A percentile compares a stretch with the other conserved stretches of the same genome.
These are phyloP conservation scores for Eulimnadia texana DNA, from an alignment of 1,140 invertebrate genomes.

Conservation along the genomic window DNA sequence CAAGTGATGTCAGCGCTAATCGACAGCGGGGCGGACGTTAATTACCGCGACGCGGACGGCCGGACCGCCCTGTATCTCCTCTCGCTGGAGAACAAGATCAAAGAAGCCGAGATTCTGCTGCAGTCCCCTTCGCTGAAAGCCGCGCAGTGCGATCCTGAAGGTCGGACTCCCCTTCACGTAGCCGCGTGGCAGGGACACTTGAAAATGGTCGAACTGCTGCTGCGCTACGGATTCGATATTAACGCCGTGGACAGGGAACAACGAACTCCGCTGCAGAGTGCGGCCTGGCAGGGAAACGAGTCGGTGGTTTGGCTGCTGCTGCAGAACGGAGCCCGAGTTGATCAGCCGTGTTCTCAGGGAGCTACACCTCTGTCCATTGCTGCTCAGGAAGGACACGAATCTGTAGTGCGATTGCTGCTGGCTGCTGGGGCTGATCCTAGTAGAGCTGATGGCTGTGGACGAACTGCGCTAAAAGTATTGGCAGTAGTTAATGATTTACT, in stretches of 20 bases:
- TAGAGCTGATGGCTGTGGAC: constrained; percentile 49
- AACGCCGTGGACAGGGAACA: constrained; percentile 80
- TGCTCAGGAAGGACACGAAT: constrained; percentile 69
- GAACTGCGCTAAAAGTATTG: constrained; percentile 27
- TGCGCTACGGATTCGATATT: constrained; percentile 62
- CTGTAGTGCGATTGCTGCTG: constrained; percentile 69
- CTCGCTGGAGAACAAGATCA: constrained; percentile 73
- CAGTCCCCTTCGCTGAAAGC: constrained; percentile 37
- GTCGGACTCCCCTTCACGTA: constrained; percentile 79
- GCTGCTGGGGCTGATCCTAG: constrained; percentile 81
- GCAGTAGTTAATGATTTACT: background rate
- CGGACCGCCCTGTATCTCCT: constrained; percentile 81
- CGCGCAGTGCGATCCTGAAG: constrained; percentile 59
- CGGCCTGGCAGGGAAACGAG: constrained; percentile 86
- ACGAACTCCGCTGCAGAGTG: constrained; percentile 77
- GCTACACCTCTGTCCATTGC: constrained; percentile 68
- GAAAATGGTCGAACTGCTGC: constrained; percentile 73
- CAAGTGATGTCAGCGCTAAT: constrained; percentile 36
- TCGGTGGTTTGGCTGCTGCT: constrained; percentile 67
- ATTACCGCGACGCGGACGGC: constrained; percentile 81
- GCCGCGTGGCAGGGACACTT: constrained; percentile 84
- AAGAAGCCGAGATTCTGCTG: constrained; percentile 67
- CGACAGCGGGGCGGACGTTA: constrained; percentile 63
- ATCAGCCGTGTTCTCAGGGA: constrained; percentile 85
- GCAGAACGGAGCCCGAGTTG: constrained; percentile 55